Evolutionary conservation across 1,140 invertebrate species (phyloP).

Genomic region (Drosophila pseudoobscura): DNA sequence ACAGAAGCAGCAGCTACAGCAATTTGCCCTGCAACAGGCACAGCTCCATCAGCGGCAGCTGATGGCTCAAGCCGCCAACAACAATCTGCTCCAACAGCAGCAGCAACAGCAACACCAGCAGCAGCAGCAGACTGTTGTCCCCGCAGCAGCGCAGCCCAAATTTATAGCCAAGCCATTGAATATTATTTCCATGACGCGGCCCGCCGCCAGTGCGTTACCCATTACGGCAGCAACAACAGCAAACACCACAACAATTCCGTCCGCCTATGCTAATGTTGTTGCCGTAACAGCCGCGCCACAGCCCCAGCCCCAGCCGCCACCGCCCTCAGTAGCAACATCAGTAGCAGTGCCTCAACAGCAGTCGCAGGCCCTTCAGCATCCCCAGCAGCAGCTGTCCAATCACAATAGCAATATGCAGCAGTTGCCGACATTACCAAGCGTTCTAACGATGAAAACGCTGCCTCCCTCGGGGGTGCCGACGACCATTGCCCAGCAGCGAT

Average conservation of each 20-base stretch:
- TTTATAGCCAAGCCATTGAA: slow-evolving; percentile 76
- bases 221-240: slow-evolving; percentile 57
- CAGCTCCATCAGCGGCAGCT: slow-evolving; percentile 69
- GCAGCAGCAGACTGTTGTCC: slow-evolving; percentile 64
- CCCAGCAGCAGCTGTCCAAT: slow-evolving; percentile 37
- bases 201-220: slow-evolving; percentile 56
- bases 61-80: slow-evolving; percentile 65
- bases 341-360: slow-evolving; percentile 27
- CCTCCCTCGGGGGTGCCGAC: slow-evolving; percentile 81
- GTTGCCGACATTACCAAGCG: slow-evolving; percentile 45
- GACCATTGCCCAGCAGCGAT: slow-evolving; percentile 82
- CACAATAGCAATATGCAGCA: slow-evolving; percentile 42
- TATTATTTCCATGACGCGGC: slow-evolving; percentile 75
- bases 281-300: slow-evolving; percentile 48
- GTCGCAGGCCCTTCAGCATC: slow-evolving; percentile 14
- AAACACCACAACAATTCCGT: slow-evolving; percentile 69
- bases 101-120: slow-evolving; percentile 59
- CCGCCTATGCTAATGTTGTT: slow-evolving; percentile 70
- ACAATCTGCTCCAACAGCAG: slow-evolving; percentile 76
- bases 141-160: slow-evolving; percentile 77
- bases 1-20: slow-evolving; percentile 73
- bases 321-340: slow-evolving; percentile 38
- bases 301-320: slow-evolving; percentile 39
- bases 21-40: slow-evolving; percentile 66
- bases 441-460: slow-evolving; percentile 81